phyloP scores from a whole-genome alignment of 30 jellyfish, hydroid and myxozoan genomes.

The Chrysaora quinquecirrha region DNA sequence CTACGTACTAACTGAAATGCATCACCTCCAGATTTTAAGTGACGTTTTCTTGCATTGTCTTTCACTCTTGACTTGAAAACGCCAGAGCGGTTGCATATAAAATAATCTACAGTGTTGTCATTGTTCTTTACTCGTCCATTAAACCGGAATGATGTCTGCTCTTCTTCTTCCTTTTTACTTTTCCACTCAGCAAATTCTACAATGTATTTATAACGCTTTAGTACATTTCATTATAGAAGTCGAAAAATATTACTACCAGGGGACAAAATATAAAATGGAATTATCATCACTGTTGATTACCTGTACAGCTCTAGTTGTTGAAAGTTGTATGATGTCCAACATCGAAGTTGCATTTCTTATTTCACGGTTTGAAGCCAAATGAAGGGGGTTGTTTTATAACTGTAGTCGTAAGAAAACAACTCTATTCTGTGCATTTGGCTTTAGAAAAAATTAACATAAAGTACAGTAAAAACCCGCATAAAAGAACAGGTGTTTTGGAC shows the following conservation, averaged over 20 bases:
- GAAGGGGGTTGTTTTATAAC: too few species aligned
- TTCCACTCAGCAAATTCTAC: neutral
- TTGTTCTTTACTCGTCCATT: conserved; percentile 13
- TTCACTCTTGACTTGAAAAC: conserved; percentile 18
- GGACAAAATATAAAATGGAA: neutral
- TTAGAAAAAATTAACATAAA: too few species aligned
- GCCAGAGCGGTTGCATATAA: conserved; percentile 5
- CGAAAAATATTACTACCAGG: neutral
- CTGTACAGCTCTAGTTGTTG: neutral
- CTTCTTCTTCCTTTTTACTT: neutral
- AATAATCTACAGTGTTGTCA: neutral
- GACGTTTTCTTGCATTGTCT: conserved; percentile 13
- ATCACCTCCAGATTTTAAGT: neutral
- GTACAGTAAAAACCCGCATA: too few species aligned
- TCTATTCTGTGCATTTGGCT: too few species aligned
- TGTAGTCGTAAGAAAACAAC: too few species aligned
- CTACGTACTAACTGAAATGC: neutral
- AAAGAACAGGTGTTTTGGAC: too few species aligned
- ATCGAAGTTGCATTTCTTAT: too few species aligned
- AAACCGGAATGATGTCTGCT: neutral
- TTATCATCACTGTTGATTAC: neutral
- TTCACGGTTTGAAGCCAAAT: too few species aligned
- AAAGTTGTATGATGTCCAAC: too few species aligned
- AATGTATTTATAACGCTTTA: too few species aligned
- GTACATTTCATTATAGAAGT: too few species aligned